Percentiles rank a stretch among this genome's conserved stretches.
Conservation (phyloP, 2,888 invertebrate species). For the Scelioninae gen. 2 region DNA sequence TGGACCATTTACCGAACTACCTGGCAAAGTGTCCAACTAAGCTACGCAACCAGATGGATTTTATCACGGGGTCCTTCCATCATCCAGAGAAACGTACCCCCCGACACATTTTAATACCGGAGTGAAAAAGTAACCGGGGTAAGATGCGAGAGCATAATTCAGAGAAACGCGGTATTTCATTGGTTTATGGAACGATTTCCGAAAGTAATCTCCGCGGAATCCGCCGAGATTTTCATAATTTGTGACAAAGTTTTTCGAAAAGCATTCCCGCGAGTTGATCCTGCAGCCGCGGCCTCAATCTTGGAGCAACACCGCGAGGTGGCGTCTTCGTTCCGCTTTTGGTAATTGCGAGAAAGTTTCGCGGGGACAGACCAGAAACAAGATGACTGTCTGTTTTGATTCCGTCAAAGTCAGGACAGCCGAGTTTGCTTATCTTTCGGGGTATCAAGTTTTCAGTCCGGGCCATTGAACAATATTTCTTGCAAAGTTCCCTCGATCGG, state of each 20-base stretch:
- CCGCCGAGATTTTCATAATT: slow-evolving; percentile 24
- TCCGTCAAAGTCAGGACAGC: slow-evolving; percentile 2
- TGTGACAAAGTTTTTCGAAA: slow-evolving; percentile 14
- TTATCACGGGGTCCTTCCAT: slow-evolving; percentile 46
- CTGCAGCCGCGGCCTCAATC: background rate
- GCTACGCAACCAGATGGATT: slow-evolving; percentile 56
- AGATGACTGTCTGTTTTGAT: slow-evolving; percentile 18
- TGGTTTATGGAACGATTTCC: slow-evolving; percentile 22
- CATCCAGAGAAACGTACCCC: slow-evolving; percentile 4
- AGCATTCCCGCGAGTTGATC: background rate
- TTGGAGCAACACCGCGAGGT: no score
- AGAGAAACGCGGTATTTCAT: slow-evolving; percentile 18
- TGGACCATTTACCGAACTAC: slow-evolving; percentile 48
- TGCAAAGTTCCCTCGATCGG: slow-evolving; percentile 21
- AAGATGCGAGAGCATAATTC: slow-evolving; percentile 16
- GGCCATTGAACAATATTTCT: slow-evolving; percentile 33
- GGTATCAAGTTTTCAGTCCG: slow-evolving; percentile 15
- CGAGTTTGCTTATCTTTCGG: slow-evolving; percentile 6
- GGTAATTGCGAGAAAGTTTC: background rate
- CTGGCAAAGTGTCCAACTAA: slow-evolving; percentile 47
- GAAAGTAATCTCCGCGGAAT: slow-evolving; percentile 18
- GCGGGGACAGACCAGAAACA: background rate
- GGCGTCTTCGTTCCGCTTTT: background rate
- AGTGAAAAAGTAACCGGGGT: slow-evolving; percentile 18
- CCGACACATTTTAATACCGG: slow-evolving; percentile 27